These are phyloP conservation scores for Dryococelus australis DNA, from an alignment of 2,888 invertebrate genomes.

Conservation along the genomic window DNA sequence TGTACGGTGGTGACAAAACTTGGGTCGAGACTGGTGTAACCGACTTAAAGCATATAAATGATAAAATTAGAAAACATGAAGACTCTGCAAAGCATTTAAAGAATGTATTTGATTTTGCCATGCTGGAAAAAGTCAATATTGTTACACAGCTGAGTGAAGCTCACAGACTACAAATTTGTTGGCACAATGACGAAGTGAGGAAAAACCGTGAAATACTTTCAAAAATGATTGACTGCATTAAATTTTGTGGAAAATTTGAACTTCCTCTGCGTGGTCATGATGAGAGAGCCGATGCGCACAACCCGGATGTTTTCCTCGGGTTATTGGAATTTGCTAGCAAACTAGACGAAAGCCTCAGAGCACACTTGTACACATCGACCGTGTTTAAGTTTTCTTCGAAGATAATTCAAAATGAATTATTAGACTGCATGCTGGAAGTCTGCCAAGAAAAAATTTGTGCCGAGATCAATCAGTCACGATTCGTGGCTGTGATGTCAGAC, in stretches of 20 bases:
- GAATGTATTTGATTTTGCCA: too few relatives aligned
- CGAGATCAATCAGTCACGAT: neutral
- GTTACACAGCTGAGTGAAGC: too few relatives aligned
- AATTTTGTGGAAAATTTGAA: slow-evolving; percentile 12
- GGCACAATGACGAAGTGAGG: neutral
- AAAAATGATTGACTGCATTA: slow-evolving; percentile 13
- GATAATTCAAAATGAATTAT: slow-evolving; percentile 17
- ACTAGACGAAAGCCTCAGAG: neutral
- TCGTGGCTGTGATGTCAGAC: neutral
- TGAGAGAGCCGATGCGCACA: neutral
- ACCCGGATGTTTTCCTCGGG: neutral
- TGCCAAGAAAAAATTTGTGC: slow-evolving; percentile 13
- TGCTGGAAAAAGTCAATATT: too few relatives aligned
- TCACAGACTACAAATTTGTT: too few relatives aligned
- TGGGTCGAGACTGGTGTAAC: too few relatives aligned
- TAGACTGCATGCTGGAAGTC: slow-evolving; percentile 13
- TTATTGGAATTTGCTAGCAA: neutral
- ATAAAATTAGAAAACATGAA: too few relatives aligned
- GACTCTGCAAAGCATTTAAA: too few relatives aligned
- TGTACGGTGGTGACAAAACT: too few relatives aligned
- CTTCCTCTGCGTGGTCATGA: neutral
- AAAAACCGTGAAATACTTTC: neutral
- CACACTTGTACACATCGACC: neutral
- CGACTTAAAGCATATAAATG: too few relatives aligned
- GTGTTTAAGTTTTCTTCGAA: slow-evolving; percentile 11